These are phyloP conservation scores for Adineta ricciae DNA, from an alignment of 2,888 invertebrate species.

Conservation along the genomic window DNA sequence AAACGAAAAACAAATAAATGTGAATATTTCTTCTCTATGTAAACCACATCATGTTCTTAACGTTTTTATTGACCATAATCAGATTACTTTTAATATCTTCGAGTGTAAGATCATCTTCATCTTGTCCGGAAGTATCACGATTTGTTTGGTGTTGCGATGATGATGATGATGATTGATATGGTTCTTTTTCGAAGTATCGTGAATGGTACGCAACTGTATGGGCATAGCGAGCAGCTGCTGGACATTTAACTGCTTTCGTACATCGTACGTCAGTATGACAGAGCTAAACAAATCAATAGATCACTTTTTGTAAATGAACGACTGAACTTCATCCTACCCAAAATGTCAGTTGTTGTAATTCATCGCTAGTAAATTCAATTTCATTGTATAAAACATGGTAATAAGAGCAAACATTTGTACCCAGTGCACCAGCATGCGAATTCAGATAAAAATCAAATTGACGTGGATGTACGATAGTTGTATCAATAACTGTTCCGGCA, in stretches of 20 bases:
- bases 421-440: constrained; percentile 2
- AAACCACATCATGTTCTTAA: constrained; percentile 6
- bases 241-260: constrained; percentile 9
- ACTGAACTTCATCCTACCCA: neutral
- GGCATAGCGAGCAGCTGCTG: constrained; percentile 4
- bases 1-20: neutral
- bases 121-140: neutral
- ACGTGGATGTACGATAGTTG: constrained; percentile 8
- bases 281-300: neutral
- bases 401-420: neutral
- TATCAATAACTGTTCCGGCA: neutral
- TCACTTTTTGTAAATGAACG: too few species aligned
- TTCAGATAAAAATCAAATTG: constrained; percentile 19
- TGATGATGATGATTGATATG: neutral
- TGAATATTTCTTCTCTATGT: neutral
- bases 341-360: constrained; percentile 14
- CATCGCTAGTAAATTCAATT: constrained; percentile 21
- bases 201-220: constrained; percentile 5
- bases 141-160: neutral
- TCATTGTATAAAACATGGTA: constrained; percentile 22
- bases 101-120: constrained; percentile 1
- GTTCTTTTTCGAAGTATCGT: neutral
- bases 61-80: neutral
- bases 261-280: constrained; percentile 21
- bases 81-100: constrained; percentile 1